Percentiles rank a stretch among this genome's conserved stretches.
phyloP scores from a whole-genome alignment of 2,797 vertebrate genomes.

The Poecilia wingei region DNA sequence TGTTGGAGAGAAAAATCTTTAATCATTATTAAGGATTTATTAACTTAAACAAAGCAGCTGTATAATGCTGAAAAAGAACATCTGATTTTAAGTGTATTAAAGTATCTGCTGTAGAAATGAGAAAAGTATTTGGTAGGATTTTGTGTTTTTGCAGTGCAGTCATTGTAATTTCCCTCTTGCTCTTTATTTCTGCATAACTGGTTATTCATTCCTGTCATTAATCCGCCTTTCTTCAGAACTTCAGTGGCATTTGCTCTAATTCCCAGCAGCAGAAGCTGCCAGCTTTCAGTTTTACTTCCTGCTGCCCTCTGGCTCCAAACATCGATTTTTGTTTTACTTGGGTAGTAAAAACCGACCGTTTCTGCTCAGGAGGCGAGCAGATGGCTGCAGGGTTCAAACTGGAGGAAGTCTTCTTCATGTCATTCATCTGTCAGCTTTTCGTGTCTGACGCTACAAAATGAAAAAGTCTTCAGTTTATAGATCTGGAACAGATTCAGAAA shows the following conservation, averaged over 20 bases:
- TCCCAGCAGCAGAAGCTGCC: neutral
- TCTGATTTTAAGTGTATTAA: too few species aligned
- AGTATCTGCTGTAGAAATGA: too few species aligned
- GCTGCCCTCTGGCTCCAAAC: neutral
- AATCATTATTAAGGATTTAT: too few species aligned
- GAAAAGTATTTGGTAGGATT: too few species aligned
- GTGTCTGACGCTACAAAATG: neutral
- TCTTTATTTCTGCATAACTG: conserved; percentile 7
- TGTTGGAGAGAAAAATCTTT: neutral
- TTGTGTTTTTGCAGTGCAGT: too few species aligned
- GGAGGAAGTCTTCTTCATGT: neutral
- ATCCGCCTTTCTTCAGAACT: conserved; percentile 23
- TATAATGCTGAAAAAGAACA: too few species aligned
- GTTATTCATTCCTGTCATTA: neutral
- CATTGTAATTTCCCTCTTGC: neutral
- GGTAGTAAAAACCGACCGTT: neutral
- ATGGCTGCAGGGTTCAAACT: neutral
- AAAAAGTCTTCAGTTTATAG: neutral
- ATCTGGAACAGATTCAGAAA: neutral
- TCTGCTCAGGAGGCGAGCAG: neutral
- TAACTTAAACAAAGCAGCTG: too few species aligned
- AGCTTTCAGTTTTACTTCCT: neutral
- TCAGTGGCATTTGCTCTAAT: neutral
- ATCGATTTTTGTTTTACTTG: neutral
- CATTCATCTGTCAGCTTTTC: neutral